phyloP scores from a whole-genome alignment of 2,797 vertebrate genomes.

The Aeoliscus strigatus region DNA sequence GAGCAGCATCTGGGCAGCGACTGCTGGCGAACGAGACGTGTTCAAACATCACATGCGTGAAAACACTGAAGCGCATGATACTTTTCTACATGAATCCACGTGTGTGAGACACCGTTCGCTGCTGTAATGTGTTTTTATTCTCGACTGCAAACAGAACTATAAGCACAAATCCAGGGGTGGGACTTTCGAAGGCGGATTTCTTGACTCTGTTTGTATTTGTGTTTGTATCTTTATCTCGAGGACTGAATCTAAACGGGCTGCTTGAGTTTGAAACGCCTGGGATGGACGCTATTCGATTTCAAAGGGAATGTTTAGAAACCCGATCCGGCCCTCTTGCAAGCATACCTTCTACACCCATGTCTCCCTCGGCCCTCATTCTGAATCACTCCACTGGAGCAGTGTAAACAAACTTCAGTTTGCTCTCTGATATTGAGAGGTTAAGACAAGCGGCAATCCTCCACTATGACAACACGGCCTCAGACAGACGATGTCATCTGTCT shows the following conservation, averaged over 20 bases:
- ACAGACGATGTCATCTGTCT: slow-evolving; percentile 78
- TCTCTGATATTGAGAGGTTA: slow-evolving; percentile 75
- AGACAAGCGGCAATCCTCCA: slow-evolving; percentile 68
- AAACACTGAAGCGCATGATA: no score
- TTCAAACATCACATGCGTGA: no score
- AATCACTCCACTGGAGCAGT: slow-evolving; percentile 72
- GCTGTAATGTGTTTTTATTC: no score
- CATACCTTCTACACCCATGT: slow-evolving; percentile 56
- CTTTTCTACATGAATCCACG: no score
- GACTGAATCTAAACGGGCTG: slow-evolving; percentile 33
- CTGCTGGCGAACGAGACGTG: no score
- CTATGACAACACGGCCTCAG: slow-evolving; percentile 72
- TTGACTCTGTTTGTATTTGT: slow-evolving; percentile 38
- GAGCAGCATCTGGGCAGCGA: no score
- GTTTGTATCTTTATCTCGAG: slow-evolving; percentile 38
- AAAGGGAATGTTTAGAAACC: slow-evolving; percentile 77
- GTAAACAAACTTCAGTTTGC: slow-evolving; percentile 80
- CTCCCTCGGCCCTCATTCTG: slow-evolving; percentile 65
- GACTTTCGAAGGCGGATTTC: no score
- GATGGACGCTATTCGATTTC: slow-evolving; percentile 66
- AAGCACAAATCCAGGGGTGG: no score
- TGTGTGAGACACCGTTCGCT: no score
- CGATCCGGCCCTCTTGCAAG: slow-evolving; percentile 58
- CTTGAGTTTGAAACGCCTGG: slow-evolving; percentile 45
- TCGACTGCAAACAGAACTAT: no score